Percentiles rank a stretch among this genome's conserved stretches.
These are phyloP conservation scores for Meteorus colon DNA, from an alignment of 2,888 invertebrate species.

Conservation along the genomic window DNA sequence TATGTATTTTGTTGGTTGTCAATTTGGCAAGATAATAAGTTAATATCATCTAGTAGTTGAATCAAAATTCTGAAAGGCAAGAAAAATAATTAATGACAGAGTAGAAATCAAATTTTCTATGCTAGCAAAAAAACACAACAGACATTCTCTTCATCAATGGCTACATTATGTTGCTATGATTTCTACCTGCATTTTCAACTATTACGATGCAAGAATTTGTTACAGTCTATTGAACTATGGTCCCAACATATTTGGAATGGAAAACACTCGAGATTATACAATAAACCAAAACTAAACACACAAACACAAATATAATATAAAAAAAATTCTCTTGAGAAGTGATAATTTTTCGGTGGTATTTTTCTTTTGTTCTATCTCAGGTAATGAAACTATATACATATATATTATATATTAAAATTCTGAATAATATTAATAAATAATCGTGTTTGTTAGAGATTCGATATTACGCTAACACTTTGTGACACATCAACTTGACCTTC, in stretches of 20 bases:
- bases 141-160: background rate
- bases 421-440: background rate
- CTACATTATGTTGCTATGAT: background rate
- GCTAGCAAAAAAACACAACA: background rate
- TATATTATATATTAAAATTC: constrained; percentile 1
- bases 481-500: constrained; percentile 80
- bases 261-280: constrained; percentile 16
- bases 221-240: background rate
- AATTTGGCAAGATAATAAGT: no score
- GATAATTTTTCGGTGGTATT: background rate
- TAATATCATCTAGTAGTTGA: no score
- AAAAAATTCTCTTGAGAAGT: constrained; percentile 12
- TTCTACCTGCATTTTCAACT: background rate
- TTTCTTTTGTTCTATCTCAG: background rate
- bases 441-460: constrained; percentile 63
- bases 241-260: constrained; percentile 15
- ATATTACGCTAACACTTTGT: constrained; percentile 78
- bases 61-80: no score
- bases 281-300: background rate
- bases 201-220: background rate
- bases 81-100: background rate
- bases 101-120: background rate
- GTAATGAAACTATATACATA: background rate
- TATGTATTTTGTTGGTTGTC: no score
- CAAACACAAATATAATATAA: constrained; percentile 5